Base-by-base conservation (phyloP, 2,888 invertebrate genomes). In the Melinopterus prodromus region DNA sequence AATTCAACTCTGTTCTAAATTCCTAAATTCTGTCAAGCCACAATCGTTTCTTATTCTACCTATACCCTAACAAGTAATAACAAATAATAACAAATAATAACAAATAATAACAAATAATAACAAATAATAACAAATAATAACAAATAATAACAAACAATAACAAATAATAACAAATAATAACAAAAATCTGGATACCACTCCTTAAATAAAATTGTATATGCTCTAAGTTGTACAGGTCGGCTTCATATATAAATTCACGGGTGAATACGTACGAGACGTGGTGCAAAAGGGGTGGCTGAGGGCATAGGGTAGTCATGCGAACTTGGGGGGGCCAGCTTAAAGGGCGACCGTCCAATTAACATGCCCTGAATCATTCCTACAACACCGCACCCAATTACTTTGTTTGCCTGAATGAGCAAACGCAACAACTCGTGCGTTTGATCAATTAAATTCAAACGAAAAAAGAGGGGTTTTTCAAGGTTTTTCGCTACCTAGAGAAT, bases 311-410 rank as follows among this genome's bases (percentile, higher is more conserved):
- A 83, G 78, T 83, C 84, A 84, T 82, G 83, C 84, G 82, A 81
- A 80, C 81, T 78, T 82, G 84, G 82, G 84, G 84, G 82, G 79
- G 79, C 81, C 71, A n/a, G 83, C 53, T 53, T 53, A 82, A 85
- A 86, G 87, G 87, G 87, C 86, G 85, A 86, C 85, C 84, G 85
- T 85, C 87, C 88, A 88, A 88, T 88, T 88, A 88, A 88, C 88
- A 87, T 87, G 87, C 86, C 87, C 87, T 88, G 88, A 88, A 88
- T 88, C 88, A 88, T 86, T 87, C 85, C 81, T 84, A 86, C 86
- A 86, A 85, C 86, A 87, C 86, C 86, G 85, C 86, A 84, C 85
- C 88, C 86, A 88, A 88, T 88, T 88, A 88, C 35, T 71, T 6
- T 71, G 15, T 35, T 26, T 71, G 35, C 71, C 16, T 71, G 35